Evolutionary conservation across 2,797 vertebrate species (phyloP).

Genomic region (Coilia nasus): DNA sequence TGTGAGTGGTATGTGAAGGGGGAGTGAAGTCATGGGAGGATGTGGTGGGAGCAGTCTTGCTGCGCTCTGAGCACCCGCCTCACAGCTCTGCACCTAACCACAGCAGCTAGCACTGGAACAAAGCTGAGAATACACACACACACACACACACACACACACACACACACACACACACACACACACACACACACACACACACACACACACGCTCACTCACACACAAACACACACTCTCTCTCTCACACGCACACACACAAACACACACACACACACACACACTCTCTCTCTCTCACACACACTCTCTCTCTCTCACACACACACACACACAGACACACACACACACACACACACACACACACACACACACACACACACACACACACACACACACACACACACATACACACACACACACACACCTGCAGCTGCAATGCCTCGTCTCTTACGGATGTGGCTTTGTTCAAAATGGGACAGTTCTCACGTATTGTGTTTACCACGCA

Average conservation of each 20-base stretch:
- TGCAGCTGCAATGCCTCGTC: not conserved
- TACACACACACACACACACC: not conserved
- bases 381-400: not conserved
- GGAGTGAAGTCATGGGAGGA: slow-evolving; percentile 37
- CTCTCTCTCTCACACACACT: not conserved
- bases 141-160: not conserved
- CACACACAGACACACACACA: slow-evolving; percentile 21
- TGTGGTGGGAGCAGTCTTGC: slow-evolving; percentile 44
- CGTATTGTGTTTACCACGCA: not conserved
- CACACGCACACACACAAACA: not conserved
- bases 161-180: slow-evolving; percentile 13
- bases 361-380: not conserved
- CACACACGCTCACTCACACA: not conserved
- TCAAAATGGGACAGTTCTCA: slow-evolving; percentile 15
- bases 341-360: slow-evolving; percentile 26
- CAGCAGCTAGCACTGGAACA: not conserved
- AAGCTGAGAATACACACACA: not conserved
- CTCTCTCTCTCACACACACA: slow-evolving; percentile 19
- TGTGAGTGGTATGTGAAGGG: slow-evolving; percentile 20
- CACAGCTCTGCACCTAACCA: slow-evolving; percentile 30
- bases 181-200: not conserved
- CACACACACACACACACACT: slow-evolving; percentile 3
- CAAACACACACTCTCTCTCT: not conserved
- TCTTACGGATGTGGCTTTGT: slow-evolving; percentile 15
- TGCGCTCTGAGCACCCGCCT: slow-evolving; percentile 30